Percentiles rank a stretch among this genome's conserved stretches.
Conservation (phyloP, 2,888 invertebrate genomes). For the Lasioglossum zephyrum region DNA sequence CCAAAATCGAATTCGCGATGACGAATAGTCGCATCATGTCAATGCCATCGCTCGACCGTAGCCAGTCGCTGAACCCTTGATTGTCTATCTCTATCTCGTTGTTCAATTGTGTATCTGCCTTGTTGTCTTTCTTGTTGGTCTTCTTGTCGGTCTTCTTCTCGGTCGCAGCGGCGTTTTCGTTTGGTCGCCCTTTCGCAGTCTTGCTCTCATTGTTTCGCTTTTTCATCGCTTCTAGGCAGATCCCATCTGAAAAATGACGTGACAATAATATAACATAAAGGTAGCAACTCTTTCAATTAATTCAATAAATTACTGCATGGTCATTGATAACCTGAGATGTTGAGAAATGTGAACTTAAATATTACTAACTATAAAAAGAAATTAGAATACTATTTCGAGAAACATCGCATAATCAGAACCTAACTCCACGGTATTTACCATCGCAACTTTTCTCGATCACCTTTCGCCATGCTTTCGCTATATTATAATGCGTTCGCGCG, state of each 20-base stretch:
- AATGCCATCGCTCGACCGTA: conserved; percentile 87
- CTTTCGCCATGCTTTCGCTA: not conserved
- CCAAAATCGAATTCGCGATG: conserved; percentile 90
- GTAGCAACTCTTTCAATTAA: too few species aligned
- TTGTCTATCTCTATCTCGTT: conserved; percentile 76
- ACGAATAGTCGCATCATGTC: conserved; percentile 94
- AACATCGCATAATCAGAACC: conserved; percentile 26
- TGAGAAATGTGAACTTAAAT: too few species aligned
- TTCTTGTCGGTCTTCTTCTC: conserved; percentile 57
- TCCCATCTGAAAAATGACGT: conserved; percentile 61
- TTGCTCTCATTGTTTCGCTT: conserved; percentile 71
- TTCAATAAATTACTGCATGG: too few species aligned
- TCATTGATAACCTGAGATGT: too few species aligned
- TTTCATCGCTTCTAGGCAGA: conserved; percentile 70
- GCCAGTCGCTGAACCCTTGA: conserved; percentile 81
- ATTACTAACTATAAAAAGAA: too few species aligned
- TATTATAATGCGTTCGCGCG: not conserved
- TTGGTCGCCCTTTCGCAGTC: conserved; percentile 63
- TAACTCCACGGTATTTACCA: not conserved
- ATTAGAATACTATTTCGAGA: too few species aligned
- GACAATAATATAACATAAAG: not conserved
- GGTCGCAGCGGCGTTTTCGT: conserved; percentile 41
- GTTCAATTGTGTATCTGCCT: conserved; percentile 60
- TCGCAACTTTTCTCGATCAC: not conserved
- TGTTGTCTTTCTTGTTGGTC: conserved; percentile 57